Evolutionary conservation across 2,797 vertebrate genomes (phyloP).

Genomic region (Craterocephalus amniculus): DNA sequence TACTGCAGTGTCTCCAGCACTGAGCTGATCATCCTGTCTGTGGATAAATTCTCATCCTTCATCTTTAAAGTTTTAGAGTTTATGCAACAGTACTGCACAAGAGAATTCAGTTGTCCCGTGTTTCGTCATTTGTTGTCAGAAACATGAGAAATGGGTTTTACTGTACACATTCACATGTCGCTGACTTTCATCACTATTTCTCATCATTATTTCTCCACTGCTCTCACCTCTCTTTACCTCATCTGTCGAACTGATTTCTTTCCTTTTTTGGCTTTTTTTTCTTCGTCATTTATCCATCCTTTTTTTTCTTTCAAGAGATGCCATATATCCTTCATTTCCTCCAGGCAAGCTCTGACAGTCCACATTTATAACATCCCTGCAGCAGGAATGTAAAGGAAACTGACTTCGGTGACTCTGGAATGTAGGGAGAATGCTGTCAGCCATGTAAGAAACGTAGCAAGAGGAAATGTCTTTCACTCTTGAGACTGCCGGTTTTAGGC

Average conservation of each 20-base stretch:
- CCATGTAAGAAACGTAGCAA: constrained; percentile 1
- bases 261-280: constrained; percentile 19
- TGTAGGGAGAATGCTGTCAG: constrained; percentile 32
- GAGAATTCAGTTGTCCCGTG: no score
- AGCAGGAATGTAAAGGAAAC: constrained; percentile 55
- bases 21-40: not conserved
- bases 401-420: constrained; percentile 38
- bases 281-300: constrained; percentile 11
- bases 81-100: not conserved
- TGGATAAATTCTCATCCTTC: not conserved
- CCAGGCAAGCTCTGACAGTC: constrained; percentile 59
- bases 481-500: constrained; percentile 8
- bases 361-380: constrained; percentile 34
- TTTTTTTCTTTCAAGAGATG: not conserved
- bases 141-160: no score
- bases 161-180: not conserved
- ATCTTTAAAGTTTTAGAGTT: not conserved
- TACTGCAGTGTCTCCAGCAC: not conserved
- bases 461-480: constrained; percentile 14
- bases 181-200: no score
- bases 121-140: no score
- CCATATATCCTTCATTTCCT: not conserved
- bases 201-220: not conserved
- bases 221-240: not conserved
- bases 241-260: not conserved